Evolutionary conservation across 2,797 vertebrate genomes (phyloP).

Genomic region (Peromyscus aztecus): DNA sequence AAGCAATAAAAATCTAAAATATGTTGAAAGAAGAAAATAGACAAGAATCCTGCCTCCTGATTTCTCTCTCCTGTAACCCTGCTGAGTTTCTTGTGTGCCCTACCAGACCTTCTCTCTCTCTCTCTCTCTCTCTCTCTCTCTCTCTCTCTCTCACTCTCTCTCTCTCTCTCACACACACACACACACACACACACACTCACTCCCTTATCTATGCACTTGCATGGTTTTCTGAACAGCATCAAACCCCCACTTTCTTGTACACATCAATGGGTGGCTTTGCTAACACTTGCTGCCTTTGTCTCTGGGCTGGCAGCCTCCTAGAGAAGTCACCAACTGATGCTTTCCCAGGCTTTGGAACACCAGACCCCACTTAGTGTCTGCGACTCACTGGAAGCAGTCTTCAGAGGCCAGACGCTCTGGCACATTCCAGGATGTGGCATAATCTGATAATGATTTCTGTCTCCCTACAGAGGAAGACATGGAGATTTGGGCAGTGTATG

Average conservation of each 20-base stretch:
- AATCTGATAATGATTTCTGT: conserved; percentile 27
- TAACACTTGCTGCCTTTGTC: conserved; percentile 64
- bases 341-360: conserved; percentile 58
- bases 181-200: background rate
- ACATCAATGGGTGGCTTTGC: background rate
- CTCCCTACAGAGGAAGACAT: background rate
- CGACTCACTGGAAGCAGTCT: background rate
- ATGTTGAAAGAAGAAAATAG: background rate
- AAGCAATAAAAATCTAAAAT: background rate
- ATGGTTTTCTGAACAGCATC: conserved; percentile 7
- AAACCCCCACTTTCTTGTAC: conserved; percentile 30
- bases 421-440: conserved; percentile 21
- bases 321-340: conserved; percentile 44
- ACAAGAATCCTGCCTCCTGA: background rate
- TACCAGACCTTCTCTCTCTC: background rate
- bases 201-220: background rate
- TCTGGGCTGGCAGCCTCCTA: background rate
- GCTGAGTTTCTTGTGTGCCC: background rate
- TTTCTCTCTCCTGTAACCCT: background rate
- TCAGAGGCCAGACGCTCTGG: background rate
- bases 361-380: background rate
- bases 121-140: background rate
- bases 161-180: background rate
- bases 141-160: background rate
- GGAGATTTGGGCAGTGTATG: background rate